Base-by-base conservation (phyloP, 2,888 invertebrate species). In the Pediacus dermestoides region DNA sequence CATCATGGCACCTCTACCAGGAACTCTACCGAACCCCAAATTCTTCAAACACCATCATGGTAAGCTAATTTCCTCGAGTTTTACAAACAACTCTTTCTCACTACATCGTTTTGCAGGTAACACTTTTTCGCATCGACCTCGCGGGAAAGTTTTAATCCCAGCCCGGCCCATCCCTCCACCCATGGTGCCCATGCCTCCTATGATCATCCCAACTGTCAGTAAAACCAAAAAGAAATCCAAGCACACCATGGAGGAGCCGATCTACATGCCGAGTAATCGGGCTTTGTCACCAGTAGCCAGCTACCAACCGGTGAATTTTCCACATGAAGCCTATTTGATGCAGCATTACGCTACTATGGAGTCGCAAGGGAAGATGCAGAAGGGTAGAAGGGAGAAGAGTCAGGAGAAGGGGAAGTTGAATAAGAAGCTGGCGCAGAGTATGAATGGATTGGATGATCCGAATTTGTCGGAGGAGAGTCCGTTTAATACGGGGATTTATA, bases 401-500 rank as follows among this genome's bases (percentile, higher is more conserved):
- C 58, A 63, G 27, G 72, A 71, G 46, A 71, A 70, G 40, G 64
- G 63, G 32, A 73, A 74, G 60, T 63, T 75, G 44, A 76, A 67
- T 54, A 72, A 75, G 45, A 76, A 83, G 61, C 69, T 84, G 57
- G 80, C 84, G 4, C 81, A 83, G 31, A 83, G 83, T 47, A 81
- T 78, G 48, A 82, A 82, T 35, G 76, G 76, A 0, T 64, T 84
- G 34, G 82, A 82, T 52, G 69, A 70, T 53, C 69, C 70, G 1
- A 66, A 66, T 57, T 44, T 69, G 30, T 52, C 51, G 55, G 68
- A 68, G 41, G 77, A 77, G 39, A 80, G 80, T 23, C 78, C 80
- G 6, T 81, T 79, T 58, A 80, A 89, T 33, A 85, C 86, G 1
- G 87, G 86, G n/a, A 91, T 92, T 46, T 92, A 92, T 64, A 75